These are phyloP conservation scores for Pagetopsis macropterus DNA, from an alignment of 2,797 vertebrate species.

Conservation along the genomic window DNA sequence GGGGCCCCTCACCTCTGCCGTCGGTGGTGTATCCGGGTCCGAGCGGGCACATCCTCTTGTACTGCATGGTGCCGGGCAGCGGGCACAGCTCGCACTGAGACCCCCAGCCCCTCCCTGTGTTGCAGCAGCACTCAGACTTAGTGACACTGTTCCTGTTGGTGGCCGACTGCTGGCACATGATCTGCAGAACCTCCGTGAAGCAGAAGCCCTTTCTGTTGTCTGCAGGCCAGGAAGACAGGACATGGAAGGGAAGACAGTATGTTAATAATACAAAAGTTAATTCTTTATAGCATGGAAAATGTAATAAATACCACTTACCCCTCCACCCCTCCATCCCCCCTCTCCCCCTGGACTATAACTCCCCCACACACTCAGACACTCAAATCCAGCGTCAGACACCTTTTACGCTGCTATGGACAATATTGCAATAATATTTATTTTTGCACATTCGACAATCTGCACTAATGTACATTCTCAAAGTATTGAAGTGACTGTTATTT, in stretches of 20 bases:
- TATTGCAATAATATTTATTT: no score
- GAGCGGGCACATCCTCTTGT: constrained; percentile 94
- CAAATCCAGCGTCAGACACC: no score
- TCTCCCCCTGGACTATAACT: no score
- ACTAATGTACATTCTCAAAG: no score
- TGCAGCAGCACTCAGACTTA: constrained; percentile 95
- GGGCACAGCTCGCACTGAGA: constrained; percentile 93
- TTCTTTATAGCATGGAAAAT: no score
- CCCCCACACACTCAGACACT: no score
- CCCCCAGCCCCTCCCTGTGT: constrained; percentile 90
- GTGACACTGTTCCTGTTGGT: constrained; percentile 90
- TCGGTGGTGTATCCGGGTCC: constrained; percentile 92
- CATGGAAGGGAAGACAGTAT: neutral
- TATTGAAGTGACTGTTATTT: no score
- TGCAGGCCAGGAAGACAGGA: constrained; percentile 48
- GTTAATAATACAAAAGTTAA: no score
- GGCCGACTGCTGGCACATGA: constrained; percentile 90
- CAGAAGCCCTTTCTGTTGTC: constrained; percentile 93
- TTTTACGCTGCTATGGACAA: no score
- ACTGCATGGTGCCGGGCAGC: constrained; percentile 89
- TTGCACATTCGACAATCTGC: no score
- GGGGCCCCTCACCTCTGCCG: constrained; percentile 85
- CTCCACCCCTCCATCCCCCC: no score
- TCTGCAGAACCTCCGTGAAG: constrained; percentile 91
- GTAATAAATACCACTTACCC: no score